Evolutionary conservation across 2,888 invertebrate species (phyloP).

Genomic region (Artemia sinica): DNA sequence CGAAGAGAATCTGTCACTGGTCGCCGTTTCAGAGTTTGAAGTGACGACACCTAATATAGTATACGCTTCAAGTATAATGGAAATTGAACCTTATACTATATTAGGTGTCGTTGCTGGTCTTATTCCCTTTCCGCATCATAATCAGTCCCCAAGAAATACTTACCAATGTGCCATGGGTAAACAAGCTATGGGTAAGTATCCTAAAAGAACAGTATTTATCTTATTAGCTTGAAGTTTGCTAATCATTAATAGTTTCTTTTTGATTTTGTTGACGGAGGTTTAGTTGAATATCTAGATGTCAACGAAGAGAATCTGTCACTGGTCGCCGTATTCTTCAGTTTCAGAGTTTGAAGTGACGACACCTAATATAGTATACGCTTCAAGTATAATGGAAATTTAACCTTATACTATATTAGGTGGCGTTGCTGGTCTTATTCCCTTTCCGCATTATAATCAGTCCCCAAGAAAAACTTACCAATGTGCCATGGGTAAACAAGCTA

Average conservation of each 20-base stretch:
- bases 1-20: constrained; percentile 88
- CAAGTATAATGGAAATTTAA: constrained; percentile 79
- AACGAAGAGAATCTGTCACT: constrained; percentile 94
- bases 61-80: constrained; percentile 47
- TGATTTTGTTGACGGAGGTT: no score
- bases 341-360: constrained; percentile 59
- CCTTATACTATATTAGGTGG: constrained; percentile 94
- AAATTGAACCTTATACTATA: constrained; percentile 91
- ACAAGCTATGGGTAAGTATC: constrained; percentile 80
- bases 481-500: constrained; percentile 99
- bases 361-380: constrained; percentile 28
- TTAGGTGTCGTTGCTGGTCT: constrained; percentile 95
- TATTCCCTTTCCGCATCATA: constrained; percentile 96
- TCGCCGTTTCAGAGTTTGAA: constrained; percentile 69
- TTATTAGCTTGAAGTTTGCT: background rate
- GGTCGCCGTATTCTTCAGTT: constrained; percentile 79
- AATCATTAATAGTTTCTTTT: no score
- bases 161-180: constrained; percentile 99
- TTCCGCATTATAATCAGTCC: constrained; percentile 97
- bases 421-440: constrained; percentile 91
- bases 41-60: constrained; percentile 41
- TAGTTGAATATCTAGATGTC: constrained; percentile 87
- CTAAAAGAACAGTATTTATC: background rate
- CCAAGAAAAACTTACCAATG: constrained; percentile 97
- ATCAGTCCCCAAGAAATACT: constrained; percentile 93